Evolutionary conservation across 2,888 invertebrate species (phyloP), one percentile per base, ranked within the genome.

Genomic region (Lasioglossum vierecki): DNA sequence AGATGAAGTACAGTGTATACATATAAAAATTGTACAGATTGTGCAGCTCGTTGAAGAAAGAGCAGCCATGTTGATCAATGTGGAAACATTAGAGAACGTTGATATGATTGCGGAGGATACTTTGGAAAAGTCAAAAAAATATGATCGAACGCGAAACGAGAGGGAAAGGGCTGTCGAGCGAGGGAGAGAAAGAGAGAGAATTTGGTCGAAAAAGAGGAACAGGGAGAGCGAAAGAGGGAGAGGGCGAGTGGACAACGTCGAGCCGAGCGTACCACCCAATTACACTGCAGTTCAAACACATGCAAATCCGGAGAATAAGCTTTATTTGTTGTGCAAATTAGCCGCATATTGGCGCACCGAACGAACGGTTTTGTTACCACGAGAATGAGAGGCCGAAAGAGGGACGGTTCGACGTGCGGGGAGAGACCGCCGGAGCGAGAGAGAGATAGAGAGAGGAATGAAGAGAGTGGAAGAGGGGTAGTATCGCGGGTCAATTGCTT

Each of bases 261-360:
- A 88, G 91, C 88, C 91, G 84, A 93, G 91, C 92, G 92, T 93
- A 93, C 92, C 92, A 94, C 92, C 94, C 94, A 95, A 95, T 95
- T 95, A 95, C 94, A 95, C 93, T 93, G 94, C 93, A 94, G 95
- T 95, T 95, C 95, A 95, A 95, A 95, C 95, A 94, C 94, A 95
- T 95, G 95, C 95, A 95, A 95, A 95, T 95, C 94, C 93, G 91
- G 92, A 92, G 94, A 94, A 94, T 94, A 94, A 95, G 95, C 94
- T 95, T 95, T 95, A 95, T 95, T 95, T 95, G 95, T 95, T 94
- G 95, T 95, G 95, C 94, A 95, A 95, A 95, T 95, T 94, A 94
- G 94, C 94, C 94, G 93, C 93, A 95, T 94, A 95, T 95, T 95
- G 94, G 94, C 92, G 91, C 91, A 92, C 92, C 92, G 91, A 92